Base-by-base conservation (phyloP, 2,797 vertebrate species). In the Channallabes apus region DNA sequence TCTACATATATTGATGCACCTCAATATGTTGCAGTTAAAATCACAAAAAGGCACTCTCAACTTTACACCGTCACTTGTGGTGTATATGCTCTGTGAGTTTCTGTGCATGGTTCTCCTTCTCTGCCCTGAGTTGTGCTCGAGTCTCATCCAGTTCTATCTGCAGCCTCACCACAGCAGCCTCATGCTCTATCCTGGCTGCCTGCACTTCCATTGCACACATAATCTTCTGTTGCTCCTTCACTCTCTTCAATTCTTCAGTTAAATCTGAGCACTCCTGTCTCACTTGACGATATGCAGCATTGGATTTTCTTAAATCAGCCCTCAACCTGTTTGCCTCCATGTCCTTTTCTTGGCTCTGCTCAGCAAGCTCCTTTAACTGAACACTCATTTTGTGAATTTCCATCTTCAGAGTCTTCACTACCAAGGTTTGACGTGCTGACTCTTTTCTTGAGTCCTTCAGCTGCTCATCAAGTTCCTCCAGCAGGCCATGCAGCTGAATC, bases 221-320 rank as follows among this genome's bases (percentile, higher is more conserved):
- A 14, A 59, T 90, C 79, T 91, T 91, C 0, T 76, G 88, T 2
- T 89, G 89, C 80, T n/a, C 68, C 22, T 90, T 90, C 2, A 91
- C 17, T 61, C 87, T 90, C 79, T 86, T 82, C 4, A 93, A 1
- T 3, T 88, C 86, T 51, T 82, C 27, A n/a, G 88, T 86, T 65
- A 93, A 84, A 27, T 91, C 85, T 32, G 58, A 78, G 79, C 92
- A 91, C n/a, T 93, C 92, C 3, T 89, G 78, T 17, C 82, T 87
- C 17, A 86, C 82, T 54, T 91, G 89, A 24, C 82, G 83, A 38
- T 84, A 91, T 35, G 92, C 82, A 80, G 88, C 88, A 85, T 85
- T 38, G 22, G 76, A 12, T 38, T n/a, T 78, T 78, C 12, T 76
- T 18, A 56, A 7, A 29, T 75, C 72, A 75, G 72, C 15, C 46